Base-by-base conservation (phyloP, 2,888 invertebrate species). In the Torymus auratus region DNA sequence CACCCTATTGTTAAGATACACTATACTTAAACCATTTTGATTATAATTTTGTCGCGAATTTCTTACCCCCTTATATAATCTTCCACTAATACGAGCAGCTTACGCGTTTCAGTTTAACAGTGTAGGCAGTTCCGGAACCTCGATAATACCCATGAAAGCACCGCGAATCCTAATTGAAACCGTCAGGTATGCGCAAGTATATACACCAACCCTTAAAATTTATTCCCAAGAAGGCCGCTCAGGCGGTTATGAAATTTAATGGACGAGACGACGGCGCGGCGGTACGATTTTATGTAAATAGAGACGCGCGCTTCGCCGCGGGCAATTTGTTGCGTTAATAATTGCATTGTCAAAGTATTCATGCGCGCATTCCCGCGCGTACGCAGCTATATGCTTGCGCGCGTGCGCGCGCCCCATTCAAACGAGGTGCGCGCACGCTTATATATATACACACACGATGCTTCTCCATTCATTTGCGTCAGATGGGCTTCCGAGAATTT, bases 291-390 rank as follows among this genome's bases (percentile, higher is more conserved):
- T 55, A 77, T 70, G 77, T n/a, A 69, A 77, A 77, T 70, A 28
- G 41, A 17, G 15, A 52, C n/a, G 41, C 69, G 5, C n/a, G 15
- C 14, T 12, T 3, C 41, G 15, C 17, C 20, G 23, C 28, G 5
- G 23, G 81, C 81, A 84, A 84, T 83, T 84, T 71, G 77, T 83
- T 84, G 83, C 83, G 79, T 83, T 85, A 85, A 87, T 85, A 87
- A 88, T 88, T 86, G 83, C 84, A 86, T 86, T 86, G 86, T 86
- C 82, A 85, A 86, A 84, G 85, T 87, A 88, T 85, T 84, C 82
- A 83, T 87, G 85, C 86, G 86, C 86, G 84, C 86, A 87, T 87
- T 86, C 86, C 84, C 83, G 71, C 81, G 84, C 86, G 86, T 85
- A 80, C 84, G 78, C 79, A 28, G 28, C 20, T 20, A 28, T 3